Base-by-base conservation (phyloP, 2,797 vertebrate genomes). In the Micromesistius poutassou region DNA sequence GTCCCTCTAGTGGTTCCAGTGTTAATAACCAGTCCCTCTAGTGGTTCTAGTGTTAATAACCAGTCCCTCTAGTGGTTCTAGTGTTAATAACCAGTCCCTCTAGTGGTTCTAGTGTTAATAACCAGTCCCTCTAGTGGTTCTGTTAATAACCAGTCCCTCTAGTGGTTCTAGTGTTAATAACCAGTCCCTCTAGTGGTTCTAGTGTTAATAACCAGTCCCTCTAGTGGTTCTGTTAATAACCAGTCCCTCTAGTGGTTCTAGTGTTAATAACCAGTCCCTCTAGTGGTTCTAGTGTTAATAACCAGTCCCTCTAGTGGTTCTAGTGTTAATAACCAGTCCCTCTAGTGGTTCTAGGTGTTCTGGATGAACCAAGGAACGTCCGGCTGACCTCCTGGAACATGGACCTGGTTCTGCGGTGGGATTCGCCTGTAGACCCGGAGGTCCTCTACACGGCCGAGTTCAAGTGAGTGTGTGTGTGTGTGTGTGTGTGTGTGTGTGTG, bases 371-470 rank as follows among this genome's bases (percentile, higher is more conserved):
- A 73, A 84, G 78, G 22, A 87, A 91, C 5, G 85, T 92, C 30
- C 72, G 0, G 0, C 4, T 91, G 42, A 87, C 33, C 2, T 93
- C 94, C 30, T 1, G 77, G 14, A 87, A 94, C 87, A 80, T 94
- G 89, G 74, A 91, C 13, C 80, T 94, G 84, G 79, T 91, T 73
- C 80, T 94, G 79, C 74, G 46, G n/a, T 94, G 94, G 94, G 85
- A 87, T 33, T 68, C 86, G 40, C 86, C 93, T 10, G 76, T 55
- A 10, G 81, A 71, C 6, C 0, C 73, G 19, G 13, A 16, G 0
- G 40, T 89, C 10, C 14, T 50, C 14, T 94, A 92, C 82, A 91
- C 87, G 0, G 38, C 90, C 0, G 62, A 85, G 76, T 84, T 55
- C 72, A 84, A 0, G 93, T 93, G 80, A 88, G 91, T 35, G 33